Base-by-base conservation (phyloP, 2,113 vertebrate genomes). In the Antigone vipio region DNA sequence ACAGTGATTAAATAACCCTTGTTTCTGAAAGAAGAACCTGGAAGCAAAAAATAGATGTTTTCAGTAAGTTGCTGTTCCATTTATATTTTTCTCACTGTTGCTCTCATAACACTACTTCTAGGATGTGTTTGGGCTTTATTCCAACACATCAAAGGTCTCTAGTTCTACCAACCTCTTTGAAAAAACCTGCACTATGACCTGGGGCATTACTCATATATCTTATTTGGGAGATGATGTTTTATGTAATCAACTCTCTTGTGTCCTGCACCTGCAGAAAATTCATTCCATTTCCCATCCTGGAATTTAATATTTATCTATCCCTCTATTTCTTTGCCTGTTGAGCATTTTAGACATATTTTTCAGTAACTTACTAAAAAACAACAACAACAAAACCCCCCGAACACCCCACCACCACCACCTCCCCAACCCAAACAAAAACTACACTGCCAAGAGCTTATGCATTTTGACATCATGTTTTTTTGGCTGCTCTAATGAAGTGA, bases 41-140 rank as follows among this genome's bases (percentile, higher is more conserved):
- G 38, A 29, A 92, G 79, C 44, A 71, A 59, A 86, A 77, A 50
- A 2, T 12, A 77, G 56, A 18, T 45, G 60, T 78, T 91, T 91
- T 78, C 69, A 45, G 17, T 62, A 52, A 56, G 66, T 60, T 82
- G 40, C 56, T 69, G 52, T 74, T 90, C 85, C 76, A 56, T 90
- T 94, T 95, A 38, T 71, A 60, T 47, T 86, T 92, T 92, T 86
- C 68, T 92, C 73, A 68, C 66, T 87, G 68, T 55, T 88, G 35
- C 78, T 95, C 53, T 95, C 71, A 45, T 49, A 60, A 71, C 72
- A 55, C 45, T 71, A 47, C 23, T 78, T 75, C 66, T 49, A 79
- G 63, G 69, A 64, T 69, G 55, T 49, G 44, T 85, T 92, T 84
- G 52, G 76, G 76, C 73, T 89, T 92, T 72, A 62, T 79, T 93